Base-by-base conservation (phyloP, 2,113 vertebrate genomes). In the Phainopepla nitens region DNA sequence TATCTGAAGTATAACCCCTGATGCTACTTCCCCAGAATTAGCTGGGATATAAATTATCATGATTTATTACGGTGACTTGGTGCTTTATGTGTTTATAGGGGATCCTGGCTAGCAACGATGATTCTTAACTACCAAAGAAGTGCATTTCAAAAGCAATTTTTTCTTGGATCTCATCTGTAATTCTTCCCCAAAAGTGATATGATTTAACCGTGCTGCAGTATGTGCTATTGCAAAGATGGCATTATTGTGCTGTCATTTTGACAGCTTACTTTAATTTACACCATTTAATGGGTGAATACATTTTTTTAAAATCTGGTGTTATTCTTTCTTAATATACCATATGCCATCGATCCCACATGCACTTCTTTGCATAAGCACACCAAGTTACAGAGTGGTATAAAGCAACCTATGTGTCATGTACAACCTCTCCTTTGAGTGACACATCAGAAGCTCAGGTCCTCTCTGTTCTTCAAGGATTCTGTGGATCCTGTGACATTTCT, bases 201-300 rank as follows among this genome's bases (percentile, higher is more conserved):
- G 87, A 94, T 96, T 97, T 97, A 95, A 90, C 90, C 58, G 25
- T 93, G 90, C 94, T 97, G 62, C 89, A 94, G 94, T 94, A 96
- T 89, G 90, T 85, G 87, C 92, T 96, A 94, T 91, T 95, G 95
- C 75, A 97, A 97, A 97, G 95, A 97, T 96, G 95, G 95, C 93
- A 98, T 97, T 97, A 97, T 96, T 98, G 88, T 94, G 85, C 97
- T 97, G 94, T 97, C 96, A 96, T 91, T 90, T 97, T 97, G 97
- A 98, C 97, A 97, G 85, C 89, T 97, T 97, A 97, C 95, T 98
- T 98, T 98, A 97, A 98, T 98, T 97, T 98, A 96, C 62, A 95
- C 85, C 96, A 97, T 97, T 97, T 98, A 97, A 94, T 97, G 73
- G 96, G 97, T 96, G 87, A 97, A 97, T 97, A 95, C 82, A 62